Evolutionary conservation across 2,113 vertebrate species (phyloP), one percentile per base, ranked within the genome.

Genomic region (Atrichornis clamosus): DNA sequence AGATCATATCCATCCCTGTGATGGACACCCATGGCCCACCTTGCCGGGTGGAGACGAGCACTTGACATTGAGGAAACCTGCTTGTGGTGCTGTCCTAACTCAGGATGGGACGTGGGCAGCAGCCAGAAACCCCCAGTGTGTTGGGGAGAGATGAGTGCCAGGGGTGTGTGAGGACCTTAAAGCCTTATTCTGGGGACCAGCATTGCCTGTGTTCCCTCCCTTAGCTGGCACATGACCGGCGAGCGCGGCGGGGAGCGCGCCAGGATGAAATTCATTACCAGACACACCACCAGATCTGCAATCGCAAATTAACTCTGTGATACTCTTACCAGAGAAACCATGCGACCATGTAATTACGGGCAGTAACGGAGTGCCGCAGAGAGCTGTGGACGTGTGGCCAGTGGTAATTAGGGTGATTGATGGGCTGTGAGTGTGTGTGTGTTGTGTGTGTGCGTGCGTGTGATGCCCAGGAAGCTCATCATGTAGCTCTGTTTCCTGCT

Each of bases 381-480:
- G 70, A 82, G 70, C 84, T 73, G 69, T 4, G 64, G 83, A 77
- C 17, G 14, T 87, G 89, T 64, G 90, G 90, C 80, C 70, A 7
- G 49, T 11, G 30, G 69, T 92, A 95, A 96, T 96, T 94, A 93
- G 83, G 26, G 58, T 90, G 95, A 97, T 90, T 68, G 95, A 97
- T 94, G 89, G 84, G 85, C 76, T 16, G 42, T 20, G 15, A 3
- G 53, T 18, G 89, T 14, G 62, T 90, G 79, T 6, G 73, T 80
- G 68, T 12, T 37, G 60, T 58, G 52, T 30, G 24, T 1, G 67
- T 5, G 76, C 7, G n/a, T 56, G 70, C 6, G 42, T 91, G 81
- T 52, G 95, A 93, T 95, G 94, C 92, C 84, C 87, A 59, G 96
- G 97, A 96, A 97, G 95, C 96, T 95, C 92, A 78, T 91, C 69